Evolutionary conservation across 2,113 vertebrate species (phyloP), one percentile per base, ranked within the genome.

Genomic region (Bos taurus): DNA sequence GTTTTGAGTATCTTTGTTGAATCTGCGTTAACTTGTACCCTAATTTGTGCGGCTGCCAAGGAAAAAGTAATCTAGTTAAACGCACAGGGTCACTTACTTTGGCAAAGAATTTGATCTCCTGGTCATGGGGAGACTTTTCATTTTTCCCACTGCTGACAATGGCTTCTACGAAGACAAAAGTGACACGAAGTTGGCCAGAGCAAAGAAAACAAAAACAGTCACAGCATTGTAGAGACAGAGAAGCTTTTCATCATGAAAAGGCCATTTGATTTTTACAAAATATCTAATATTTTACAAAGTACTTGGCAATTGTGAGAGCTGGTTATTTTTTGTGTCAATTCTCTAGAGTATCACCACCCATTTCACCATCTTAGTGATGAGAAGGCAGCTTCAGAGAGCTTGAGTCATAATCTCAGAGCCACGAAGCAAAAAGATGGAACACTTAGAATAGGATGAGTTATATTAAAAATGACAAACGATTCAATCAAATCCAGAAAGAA

Each of bases 71-170:
- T 36, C 60, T 33, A 25, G 9, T 77, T 78, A 62, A 91, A 10
- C 16, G 11, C 15, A 97, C 77, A 52, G 28, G 78, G 81, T 88
- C 48, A 96, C 99, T 99, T 98, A 99, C 99, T 99, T 99, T 99
- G 96, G 99, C 99, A 98, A 99, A 99, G 98, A 99, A 99, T 98
- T 99, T 99, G 98, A 99, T 99, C 98, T 99, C 99, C 88, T 99
- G 99, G 86, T 99, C 99, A 93, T 99, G 99, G 95, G 99, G 99
- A 30, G 99, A 99, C 88, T 99, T 99, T 98, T 99, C 99, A 2
- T 99, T 99, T 99, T 99, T 99, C 40, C 99, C 99, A 96, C 99
- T 99, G 95, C 99, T 99, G 87, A 99, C 99, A 99, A 99, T 99
- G 96, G 99, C 99, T 99, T 99, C 99, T 99, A 98, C 52, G 99